Base-by-base conservation (phyloP, 2,888 invertebrate genomes). In the Adineta ricciae region DNA sequence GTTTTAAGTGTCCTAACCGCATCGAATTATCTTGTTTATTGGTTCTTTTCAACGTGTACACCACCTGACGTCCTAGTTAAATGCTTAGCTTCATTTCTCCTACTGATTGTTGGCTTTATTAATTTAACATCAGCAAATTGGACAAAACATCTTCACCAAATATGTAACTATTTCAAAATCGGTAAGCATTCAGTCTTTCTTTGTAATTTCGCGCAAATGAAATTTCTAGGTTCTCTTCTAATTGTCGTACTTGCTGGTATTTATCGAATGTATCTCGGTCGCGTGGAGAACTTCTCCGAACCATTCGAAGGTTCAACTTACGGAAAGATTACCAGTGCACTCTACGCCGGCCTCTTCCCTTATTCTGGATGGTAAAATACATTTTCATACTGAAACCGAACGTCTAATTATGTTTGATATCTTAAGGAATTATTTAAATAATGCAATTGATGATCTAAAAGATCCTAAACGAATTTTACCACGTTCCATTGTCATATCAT, bases 181-280 rank as follows among this genome's bases (percentile, higher is more conserved):
- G 78, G 78, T 78, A 73, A 5, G 24, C 7, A 78, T n/a, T 7
- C 1, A 21, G 7, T 41, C 24, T 41, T 78, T 41, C 11, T 78
- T 24, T 19, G n/a, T 41, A 1, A 2, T 9, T 78, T 38, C 8
- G 1, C 32, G 16, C 32, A 32, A 11, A 14, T 36, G 2, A 19
- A 19, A 19, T 3, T 41, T 78, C n/a, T 41, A 78, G 78, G 3
- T 78, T 41, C 89, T 16, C 87, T 89, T 3, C 14, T 88, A 19
- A 87, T 96, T 89, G 96, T 99, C 89, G 96, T 97, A 88, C 93
- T 93, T 19, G 94, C 96, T 11, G 98, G 98, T 84, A 91, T 93
- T 83, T 94, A 94, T 89, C 36, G 24, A 90, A 93, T 98, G 1
- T 93, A 91, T 88, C 91, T 92, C 89, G 96, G 95, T 82, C 92